These are phyloP conservation scores for Apis cerana DNA, from an alignment of 1,140 invertebrate genomes.

Conservation along the genomic window DNA sequence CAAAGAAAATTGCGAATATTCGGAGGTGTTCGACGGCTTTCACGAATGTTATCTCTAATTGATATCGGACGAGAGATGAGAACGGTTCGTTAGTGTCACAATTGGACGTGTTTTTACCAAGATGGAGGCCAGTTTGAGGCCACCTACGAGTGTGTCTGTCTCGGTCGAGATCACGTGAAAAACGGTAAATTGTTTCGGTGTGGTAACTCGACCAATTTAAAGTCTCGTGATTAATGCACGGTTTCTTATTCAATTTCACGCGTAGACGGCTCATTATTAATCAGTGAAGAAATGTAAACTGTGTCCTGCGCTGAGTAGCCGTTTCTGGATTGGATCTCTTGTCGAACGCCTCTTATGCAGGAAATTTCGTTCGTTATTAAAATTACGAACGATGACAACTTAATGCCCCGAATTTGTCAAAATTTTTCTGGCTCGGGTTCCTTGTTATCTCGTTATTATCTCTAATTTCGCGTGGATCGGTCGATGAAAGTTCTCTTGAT, in stretches of 20 bases:
- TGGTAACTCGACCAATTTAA: conserved; percentile 17
- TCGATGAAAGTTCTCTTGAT: neutral
- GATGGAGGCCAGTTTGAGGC: neutral
- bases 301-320: neutral
- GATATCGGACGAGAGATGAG: neutral
- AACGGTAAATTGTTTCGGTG: conserved; percentile 53
- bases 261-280: conserved; percentile 55
- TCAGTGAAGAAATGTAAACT: conserved; percentile 50
- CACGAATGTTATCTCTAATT: too few relatives aligned
- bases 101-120: conserved; percentile 8
- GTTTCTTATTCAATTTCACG: conserved; percentile 57
- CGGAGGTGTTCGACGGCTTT: neutral
- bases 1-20: neutral
- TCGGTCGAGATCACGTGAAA: conserved; percentile 47
- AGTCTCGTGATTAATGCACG: conserved; percentile 45
- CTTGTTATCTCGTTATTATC: neutral
- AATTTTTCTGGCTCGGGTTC: neutral
- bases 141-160: conserved; percentile 35
- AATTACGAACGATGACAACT: conserved; percentile 35
- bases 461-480: neutral
- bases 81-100: conserved; percentile 12
- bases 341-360: too few relatives aligned
- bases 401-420: conserved; percentile 27
- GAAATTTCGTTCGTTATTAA: conserved; percentile 8
- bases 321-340: too few relatives aligned